Evolutionary conservation across 2,888 invertebrate genomes (phyloP).

Genomic region (Sclerodermus sp.): DNA sequence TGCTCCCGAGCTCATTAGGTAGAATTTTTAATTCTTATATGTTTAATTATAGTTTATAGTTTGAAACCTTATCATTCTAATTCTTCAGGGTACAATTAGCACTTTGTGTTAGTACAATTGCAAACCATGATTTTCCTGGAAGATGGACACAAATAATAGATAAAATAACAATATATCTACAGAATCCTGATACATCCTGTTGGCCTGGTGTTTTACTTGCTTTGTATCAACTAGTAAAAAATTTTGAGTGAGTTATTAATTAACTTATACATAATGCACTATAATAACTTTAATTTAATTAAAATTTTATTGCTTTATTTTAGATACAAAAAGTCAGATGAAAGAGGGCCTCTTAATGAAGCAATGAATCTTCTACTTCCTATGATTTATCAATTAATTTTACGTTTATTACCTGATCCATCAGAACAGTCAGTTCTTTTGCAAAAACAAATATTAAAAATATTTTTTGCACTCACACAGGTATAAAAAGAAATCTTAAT

Average conservation of each 20-base stretch:
- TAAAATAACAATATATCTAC: slow-evolving; percentile 90
- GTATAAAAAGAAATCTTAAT: slow-evolving; percentile 47
- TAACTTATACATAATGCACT: too few species aligned
- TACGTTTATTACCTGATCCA: slow-evolving; percentile 77
- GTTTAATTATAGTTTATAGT: slow-evolving; percentile 3
- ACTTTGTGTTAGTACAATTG: slow-evolving; percentile 89
- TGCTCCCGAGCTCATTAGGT: slow-evolving; percentile 82
- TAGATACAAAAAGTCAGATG: slow-evolving; percentile 89
- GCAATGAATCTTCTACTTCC: slow-evolving; percentile 94
- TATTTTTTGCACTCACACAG: slow-evolving; percentile 92
- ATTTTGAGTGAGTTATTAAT: slow-evolving; percentile 67
- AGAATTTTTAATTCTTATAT: slow-evolving; percentile 9
- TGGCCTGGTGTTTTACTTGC: slow-evolving; percentile 92
- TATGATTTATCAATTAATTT: slow-evolving; percentile 83
- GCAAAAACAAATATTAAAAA: slow-evolving; percentile 92
- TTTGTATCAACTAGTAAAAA: slow-evolving; percentile 92
- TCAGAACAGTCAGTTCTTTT: slow-evolving; percentile 86
- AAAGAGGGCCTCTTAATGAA: slow-evolving; percentile 86
- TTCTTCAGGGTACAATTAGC: slow-evolving; percentile 83
- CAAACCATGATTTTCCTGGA: slow-evolving; percentile 94
- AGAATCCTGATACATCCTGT: slow-evolving; percentile 82
- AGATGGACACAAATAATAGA: slow-evolving; percentile 95
- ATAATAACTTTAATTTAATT: neutral
- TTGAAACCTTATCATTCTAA: slow-evolving; percentile 13
- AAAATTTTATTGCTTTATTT: slow-evolving; percentile 42